Evolutionary conservation across 2,113 vertebrate species (phyloP).

Genomic region (Chaenocephalus aceratus): DNA sequence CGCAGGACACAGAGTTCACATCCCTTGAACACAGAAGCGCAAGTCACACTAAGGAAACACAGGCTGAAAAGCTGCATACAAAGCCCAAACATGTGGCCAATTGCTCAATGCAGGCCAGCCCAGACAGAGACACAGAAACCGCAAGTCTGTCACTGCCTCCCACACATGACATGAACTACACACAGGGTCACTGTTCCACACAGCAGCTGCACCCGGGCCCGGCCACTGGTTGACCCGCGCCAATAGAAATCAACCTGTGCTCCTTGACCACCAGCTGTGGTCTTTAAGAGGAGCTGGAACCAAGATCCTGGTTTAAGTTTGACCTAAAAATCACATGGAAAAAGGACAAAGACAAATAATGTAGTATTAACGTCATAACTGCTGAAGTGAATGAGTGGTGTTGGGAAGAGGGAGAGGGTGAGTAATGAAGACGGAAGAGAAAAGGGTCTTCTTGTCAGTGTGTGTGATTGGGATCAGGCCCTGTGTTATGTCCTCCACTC

Average conservation of each 20-base stretch:
- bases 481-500: conserved; percentile 58
- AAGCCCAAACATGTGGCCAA: conserved; percentile 77
- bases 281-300: not conserved
- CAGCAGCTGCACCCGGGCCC: conserved; percentile 66
- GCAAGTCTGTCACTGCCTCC: conserved; percentile 72
- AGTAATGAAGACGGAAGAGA: conserved; percentile 42
- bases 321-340: not conserved
- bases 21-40: conserved; percentile 67
- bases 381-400: conserved; percentile 1
- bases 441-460: conserved; percentile 23
- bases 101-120: conserved; percentile 69
- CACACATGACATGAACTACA: conserved; percentile 74
- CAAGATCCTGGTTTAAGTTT: not conserved
- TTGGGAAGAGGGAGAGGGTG: conserved; percentile 17
- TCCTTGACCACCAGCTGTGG: conserved; percentile 27
- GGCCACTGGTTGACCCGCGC: conserved; percentile 37
- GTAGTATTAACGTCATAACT: not conserved
- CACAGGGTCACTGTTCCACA: conserved; percentile 70
- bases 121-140: conserved; percentile 75
- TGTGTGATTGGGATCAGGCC: conserved; percentile 58
- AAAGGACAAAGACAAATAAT: conserved; percentile 8
- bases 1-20: conserved; percentile 57
- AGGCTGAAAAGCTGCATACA: conserved; percentile 59
- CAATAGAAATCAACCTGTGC: conserved; percentile 51
- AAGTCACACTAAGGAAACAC: conserved; percentile 71